Evolutionary conservation across 2,797 vertebrate genomes (phyloP).

Genomic region (Fistularia tabacaria): DNA sequence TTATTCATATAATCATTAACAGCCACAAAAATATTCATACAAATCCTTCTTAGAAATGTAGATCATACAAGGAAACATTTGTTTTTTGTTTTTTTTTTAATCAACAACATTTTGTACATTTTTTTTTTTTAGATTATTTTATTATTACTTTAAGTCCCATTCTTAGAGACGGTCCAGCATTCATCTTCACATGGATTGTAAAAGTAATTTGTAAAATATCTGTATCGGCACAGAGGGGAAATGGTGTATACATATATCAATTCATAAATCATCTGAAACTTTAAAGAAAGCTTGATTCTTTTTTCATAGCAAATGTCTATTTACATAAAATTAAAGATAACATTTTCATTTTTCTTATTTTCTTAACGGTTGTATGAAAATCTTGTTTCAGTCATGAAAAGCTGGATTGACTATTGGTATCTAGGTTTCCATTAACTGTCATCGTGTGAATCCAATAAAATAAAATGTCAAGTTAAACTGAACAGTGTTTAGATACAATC

Average conservation of each 20-base stretch:
- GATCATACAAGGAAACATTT: conserved; percentile 82
- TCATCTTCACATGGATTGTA: conserved; percentile 74
- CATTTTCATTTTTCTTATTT: conserved; percentile 48
- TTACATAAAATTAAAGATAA: conserved; percentile 81
- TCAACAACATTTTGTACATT: conserved; percentile 30
- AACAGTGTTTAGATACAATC: conserved; percentile 60
- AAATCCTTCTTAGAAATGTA: conserved; percentile 77
- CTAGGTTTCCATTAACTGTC: not conserved
- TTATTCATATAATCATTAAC: conserved; percentile 76
- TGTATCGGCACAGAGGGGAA: conserved; percentile 46
- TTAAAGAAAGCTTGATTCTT: conserved; percentile 67
- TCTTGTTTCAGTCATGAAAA: not conserved
- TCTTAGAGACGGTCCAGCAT: conserved; percentile 81
- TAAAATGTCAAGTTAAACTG: conserved; percentile 1
- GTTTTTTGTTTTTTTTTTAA: conserved; percentile 61
- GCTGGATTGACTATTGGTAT: not conserved
- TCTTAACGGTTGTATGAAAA: conserved; percentile 7
- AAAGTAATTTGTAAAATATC: conserved; percentile 40
- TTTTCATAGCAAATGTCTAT: conserved; percentile 77
- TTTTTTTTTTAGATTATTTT: conserved; percentile 47
- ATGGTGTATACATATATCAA: conserved; percentile 45
- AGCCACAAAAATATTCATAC: conserved; percentile 84
- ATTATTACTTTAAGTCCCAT: conserved; percentile 75
- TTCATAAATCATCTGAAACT: conserved; percentile 44
- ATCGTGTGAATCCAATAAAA: conserved; percentile 11